A percentile compares a stretch with the other conserved stretches of the same genome.
Conservation (phyloP, 2,888 invertebrate species). For the Drosophila percnosoma region DNA sequence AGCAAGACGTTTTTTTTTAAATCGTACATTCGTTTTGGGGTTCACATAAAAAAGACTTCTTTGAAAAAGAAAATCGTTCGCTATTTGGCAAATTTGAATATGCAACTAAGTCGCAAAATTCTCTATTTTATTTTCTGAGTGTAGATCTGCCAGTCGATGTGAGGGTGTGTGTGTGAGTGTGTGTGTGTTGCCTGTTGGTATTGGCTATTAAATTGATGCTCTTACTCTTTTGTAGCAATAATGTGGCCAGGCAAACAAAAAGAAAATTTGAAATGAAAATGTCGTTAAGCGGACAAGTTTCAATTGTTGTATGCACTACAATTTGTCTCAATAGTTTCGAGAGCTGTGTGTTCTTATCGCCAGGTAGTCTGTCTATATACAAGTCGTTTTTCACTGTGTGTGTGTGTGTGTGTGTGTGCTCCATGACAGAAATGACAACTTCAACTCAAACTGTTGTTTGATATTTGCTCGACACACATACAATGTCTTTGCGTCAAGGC, state of each 20-base stretch:
- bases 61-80: not conserved
- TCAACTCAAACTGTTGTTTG: constrained; percentile 55
- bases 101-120: not conserved
- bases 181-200: constrained; percentile 38
- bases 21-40: not conserved
- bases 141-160: not conserved
- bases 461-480: constrained; percentile 61
- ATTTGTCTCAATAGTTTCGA: constrained; percentile 72
- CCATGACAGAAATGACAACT: constrained; percentile 54
- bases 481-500: constrained; percentile 21
- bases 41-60: not conserved
- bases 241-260: constrained; percentile 40
- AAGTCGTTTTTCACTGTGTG: constrained; percentile 9
- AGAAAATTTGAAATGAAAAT: constrained; percentile 56
- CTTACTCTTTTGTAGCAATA: not conserved
- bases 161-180: constrained; percentile 9
- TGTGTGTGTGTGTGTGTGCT: constrained; percentile 22
- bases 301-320: constrained; percentile 49
- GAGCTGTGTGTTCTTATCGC: constrained; percentile 58
- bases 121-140: not conserved
- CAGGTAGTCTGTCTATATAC: constrained; percentile 39
- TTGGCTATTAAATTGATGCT: constrained; percentile 64
- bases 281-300: constrained; percentile 28
- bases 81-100: not conserved
- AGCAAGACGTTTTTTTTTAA: not conserved